Conservation (phyloP, 2,888 invertebrate genomes). For the Cephonodes hylas region DNA sequence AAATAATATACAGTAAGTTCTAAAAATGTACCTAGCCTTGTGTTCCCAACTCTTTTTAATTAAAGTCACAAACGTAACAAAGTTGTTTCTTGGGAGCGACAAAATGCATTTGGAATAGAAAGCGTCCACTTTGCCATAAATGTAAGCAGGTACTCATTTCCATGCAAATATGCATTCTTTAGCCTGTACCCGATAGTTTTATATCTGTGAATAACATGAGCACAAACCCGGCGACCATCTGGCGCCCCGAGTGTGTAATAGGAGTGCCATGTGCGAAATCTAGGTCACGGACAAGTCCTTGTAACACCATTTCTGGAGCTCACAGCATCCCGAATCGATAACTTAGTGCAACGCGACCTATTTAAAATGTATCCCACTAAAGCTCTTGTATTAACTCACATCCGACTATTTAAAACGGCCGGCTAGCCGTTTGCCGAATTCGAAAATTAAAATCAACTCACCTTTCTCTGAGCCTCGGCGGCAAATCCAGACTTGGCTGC, state of each 20-base stretch:
- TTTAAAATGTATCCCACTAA: slow-evolving; percentile 37
- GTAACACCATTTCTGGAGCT: slow-evolving; percentile 64
- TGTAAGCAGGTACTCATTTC: slow-evolving; percentile 4
- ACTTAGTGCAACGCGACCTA: slow-evolving; percentile 38
- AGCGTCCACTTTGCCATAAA: slow-evolving; percentile 5
- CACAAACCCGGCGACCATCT: slow-evolving; percentile 5
- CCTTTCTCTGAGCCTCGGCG: slow-evolving; percentile 97
- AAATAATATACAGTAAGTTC: neutral
- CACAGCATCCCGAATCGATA: slow-evolving; percentile 75
- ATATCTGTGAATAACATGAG: neutral
- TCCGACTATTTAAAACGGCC: slow-evolving; percentile 31
- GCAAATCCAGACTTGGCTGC: slow-evolving; percentile 97
- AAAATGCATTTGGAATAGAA: slow-evolving; percentile 9
- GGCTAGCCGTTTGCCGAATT: slow-evolving; percentile 34
- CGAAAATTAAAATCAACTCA: slow-evolving; percentile 66
- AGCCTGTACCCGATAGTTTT: neutral
- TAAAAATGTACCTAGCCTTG: neutral
- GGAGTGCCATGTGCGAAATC: slow-evolving; percentile 36
- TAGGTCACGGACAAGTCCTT: slow-evolving; percentile 73
- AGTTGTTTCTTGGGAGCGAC: neutral
- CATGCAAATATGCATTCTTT: slow-evolving; percentile 12
- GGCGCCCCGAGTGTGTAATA: slow-evolving; percentile 8
- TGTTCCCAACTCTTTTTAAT: neutral
- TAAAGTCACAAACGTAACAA: neutral
- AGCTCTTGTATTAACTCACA: slow-evolving; percentile 13